Evolutionary conservation across 2,797 vertebrate genomes (phyloP), one percentile per base, ranked within the genome.

Genomic region (Muraenolepis orangiensis): DNA sequence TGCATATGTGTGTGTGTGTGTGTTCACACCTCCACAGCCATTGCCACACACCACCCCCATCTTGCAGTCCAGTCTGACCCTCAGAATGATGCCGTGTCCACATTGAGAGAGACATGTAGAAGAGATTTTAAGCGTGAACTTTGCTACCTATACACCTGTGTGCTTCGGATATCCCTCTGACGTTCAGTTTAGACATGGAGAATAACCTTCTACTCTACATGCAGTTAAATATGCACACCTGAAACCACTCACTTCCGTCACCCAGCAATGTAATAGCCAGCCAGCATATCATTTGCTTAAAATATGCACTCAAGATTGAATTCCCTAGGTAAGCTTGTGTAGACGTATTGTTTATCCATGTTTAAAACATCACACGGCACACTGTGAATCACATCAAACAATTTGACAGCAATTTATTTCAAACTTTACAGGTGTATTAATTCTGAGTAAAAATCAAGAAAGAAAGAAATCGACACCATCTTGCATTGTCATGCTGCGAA

Each of bases 71-170:
- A 64, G 8, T 26, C 57, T 26, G 57, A 26, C 57, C 57, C 13
- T 64, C n/a, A 64, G 13, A 7, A 13, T 67, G 4, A 80, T 80
- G 78, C 80, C 72, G 76, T 87, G 86, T 82, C 80, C 82, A 71
- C 78, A 74, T 77, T 85, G 82, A 87, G 11, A 61, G 57, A 64
- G 51, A 57, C 46, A 16, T n/a, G 57, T 64, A 23, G 57, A 64
- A 64, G 57, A 64, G n/a, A 64, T 64, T 26, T 64, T 64, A 64
- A 26, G 57, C 11, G n/a, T 61, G 10, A 61, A 26, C 57, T 23
- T 26, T 64, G 57, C 23, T 64, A 26, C n/a, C 10, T 57, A 20
- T 57, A 57, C 46, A n/a, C 7, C 20, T 64, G 57, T 64, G 57
- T 64, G 57, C 57, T 23, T 64, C 23, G 7, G 57, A 38, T 23